Base-by-base conservation (phyloP, 2,797 vertebrate genomes). In the Oceanodroma leucorhoa region DNA sequence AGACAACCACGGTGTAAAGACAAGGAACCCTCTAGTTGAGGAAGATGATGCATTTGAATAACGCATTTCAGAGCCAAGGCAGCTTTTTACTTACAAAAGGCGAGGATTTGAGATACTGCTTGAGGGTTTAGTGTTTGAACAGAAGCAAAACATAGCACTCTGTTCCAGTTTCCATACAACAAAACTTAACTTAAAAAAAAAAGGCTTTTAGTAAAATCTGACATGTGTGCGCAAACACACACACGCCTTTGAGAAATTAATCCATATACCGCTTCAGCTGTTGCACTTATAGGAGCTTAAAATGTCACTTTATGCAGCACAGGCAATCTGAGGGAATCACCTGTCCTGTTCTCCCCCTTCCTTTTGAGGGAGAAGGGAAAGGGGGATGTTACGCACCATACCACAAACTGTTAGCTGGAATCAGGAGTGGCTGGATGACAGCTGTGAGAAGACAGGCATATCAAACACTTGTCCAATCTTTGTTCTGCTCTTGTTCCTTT, bases 231-330 rank as follows among this genome's bases (percentile, higher is more conserved):
- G 21, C 0, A 8, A 58, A 70, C 21, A 27, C 45, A 71, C 86
- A 88, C 54, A 69, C 6, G 36, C 43, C 58, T 95, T 87, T 90
- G 88, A 95, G 81, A 82, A 87, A 87, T 84, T 84, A 96, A 93
- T 93, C 92, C 87, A 3, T 53, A 14, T 16, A 70, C 66, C 17
- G 26, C 81, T 95, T 95, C 94, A 95, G 94, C 96, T 97, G 95
- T 95, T 92, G 88, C 0, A 0, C 60, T 87, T 76, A 23, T 1
- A 72, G 87, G 34, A 86, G 87, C 57, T 92, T 94, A 83, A 94
- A 93, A 80, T 77, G 84, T 82, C 87, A 60, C 64, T 92, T 85
- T 23, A 41, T 79, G 83, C 36, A 67, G 57, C 71, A 30, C 21
- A 77, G 80, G 77, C 78, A 72, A 36, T 93, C 38, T 43, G 86